Evolutionary conservation across 2,797 vertebrate genomes (phyloP).

Genomic region (Lepus townsendii): DNA sequence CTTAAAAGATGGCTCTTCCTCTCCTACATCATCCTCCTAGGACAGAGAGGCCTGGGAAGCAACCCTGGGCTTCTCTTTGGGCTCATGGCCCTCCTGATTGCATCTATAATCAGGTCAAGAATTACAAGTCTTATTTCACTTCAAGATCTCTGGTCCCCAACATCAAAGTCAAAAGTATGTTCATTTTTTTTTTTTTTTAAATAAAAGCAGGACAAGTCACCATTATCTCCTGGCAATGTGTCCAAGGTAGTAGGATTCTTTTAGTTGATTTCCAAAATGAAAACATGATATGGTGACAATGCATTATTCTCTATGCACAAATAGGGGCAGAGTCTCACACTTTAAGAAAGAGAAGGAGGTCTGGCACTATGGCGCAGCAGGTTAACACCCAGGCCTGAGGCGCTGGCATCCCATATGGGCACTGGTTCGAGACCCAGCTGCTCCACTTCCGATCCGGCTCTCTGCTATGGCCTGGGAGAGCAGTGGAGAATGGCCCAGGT

Average conservation of each 20-base stretch:
- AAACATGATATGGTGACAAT: not conserved
- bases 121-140: not conserved
- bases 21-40: not conserved
- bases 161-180: constrained; percentile 48
- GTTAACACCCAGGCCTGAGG: no score
- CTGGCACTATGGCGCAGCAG: no score
- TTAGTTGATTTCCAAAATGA: constrained; percentile 25
- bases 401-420: no score
- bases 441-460: no score
- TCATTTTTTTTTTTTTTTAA: not conserved
- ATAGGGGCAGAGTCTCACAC: not conserved
- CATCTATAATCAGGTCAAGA: not conserved
- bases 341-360: constrained; percentile 25
- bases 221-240: constrained; percentile 1
- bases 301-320: not conserved
- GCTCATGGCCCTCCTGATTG: not conserved
- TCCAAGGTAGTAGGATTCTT: not conserved
- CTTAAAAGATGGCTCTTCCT: not conserved
- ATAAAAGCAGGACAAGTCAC: not conserved
- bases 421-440: no score
- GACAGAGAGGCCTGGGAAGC: not conserved
- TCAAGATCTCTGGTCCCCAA: not conserved
- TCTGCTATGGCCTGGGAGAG: no score
- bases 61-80: not conserved
- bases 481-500: no score